A percentile compares a stretch with the other conserved stretches of the same genome.
Evolutionary conservation across 2,797 vertebrate species (phyloP).

Genomic region (Rhinichthys osculus): DNA sequence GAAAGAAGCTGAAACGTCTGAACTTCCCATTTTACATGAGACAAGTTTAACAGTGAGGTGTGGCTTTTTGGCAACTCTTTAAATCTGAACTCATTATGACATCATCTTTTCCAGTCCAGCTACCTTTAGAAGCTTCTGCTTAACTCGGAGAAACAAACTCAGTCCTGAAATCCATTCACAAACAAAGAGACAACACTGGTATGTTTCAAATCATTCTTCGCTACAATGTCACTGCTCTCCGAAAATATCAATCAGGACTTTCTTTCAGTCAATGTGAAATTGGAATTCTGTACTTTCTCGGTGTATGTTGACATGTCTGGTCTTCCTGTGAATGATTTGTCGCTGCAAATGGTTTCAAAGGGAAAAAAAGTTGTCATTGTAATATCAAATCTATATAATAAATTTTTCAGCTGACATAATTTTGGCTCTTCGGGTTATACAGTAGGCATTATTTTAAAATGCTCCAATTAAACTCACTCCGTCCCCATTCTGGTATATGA

Average conservation of each 20-base stretch:
- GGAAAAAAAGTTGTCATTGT: not conserved
- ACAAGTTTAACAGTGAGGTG: not conserved
- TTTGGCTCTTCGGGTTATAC: not conserved
- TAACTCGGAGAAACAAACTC: not conserved
- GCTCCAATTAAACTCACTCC: not conserved
- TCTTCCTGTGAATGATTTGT: not conserved
- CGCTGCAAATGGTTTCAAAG: not conserved
- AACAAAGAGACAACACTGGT: not conserved
- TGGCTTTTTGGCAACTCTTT: constrained; percentile 28
- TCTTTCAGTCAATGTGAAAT: not conserved
- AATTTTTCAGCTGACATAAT: not conserved
- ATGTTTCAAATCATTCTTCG: not conserved
- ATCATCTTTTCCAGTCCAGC: constrained; percentile 16
- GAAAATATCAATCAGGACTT: not conserved
- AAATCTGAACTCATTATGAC: not conserved
- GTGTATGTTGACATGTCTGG: not conserved
- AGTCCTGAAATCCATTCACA: not conserved
- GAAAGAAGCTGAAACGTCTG: not conserved
- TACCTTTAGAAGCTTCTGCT: constrained; percentile 6
- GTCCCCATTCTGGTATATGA: not conserved
- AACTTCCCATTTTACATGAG: not conserved
- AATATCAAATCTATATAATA: not conserved
- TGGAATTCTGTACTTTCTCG: not conserved
- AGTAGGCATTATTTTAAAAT: not conserved
- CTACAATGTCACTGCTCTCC: no score